Base-by-base conservation (phyloP, 2,888 invertebrate genomes). In the Vesta saturnalis region DNA sequence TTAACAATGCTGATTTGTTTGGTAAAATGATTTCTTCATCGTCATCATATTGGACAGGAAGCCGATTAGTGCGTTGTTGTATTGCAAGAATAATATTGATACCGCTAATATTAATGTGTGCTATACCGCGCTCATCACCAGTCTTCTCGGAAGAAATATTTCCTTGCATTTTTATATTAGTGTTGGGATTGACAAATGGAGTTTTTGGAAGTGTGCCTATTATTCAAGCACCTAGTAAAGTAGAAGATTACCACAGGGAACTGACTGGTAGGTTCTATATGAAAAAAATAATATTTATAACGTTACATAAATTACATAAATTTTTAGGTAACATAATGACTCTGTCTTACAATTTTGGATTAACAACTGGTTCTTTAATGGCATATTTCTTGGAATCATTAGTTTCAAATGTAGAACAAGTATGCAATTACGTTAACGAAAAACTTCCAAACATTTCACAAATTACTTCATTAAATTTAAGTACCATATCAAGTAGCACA, bases 151-250 rank as follows among this genome's bases (percentile, higher is more conserved):
- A 86, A 1, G 92, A 92, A 80, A 86, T 88, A 19, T 90, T 90
- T 73, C 89, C 93, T 0, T 86, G 92, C 71, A 77, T 90, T 14
- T 88, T 92, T 66, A 90, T 91, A 6, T 80, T 91, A 77, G 77
- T 90, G 0, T 85, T 96, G 69, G 96, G 96, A 1, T 86, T 95
- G 16, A 91, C 92, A 55, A 96, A 96, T 78, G 96, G 96, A 0
- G 86, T 96, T 52, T 90, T 96, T 63, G 96, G 96, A 2, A 95
- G 95, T 68, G 90, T 96, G 23, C 96, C 96, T 1, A 96, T 96
- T 94, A 95, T 96, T 78, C 88, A 94, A 79, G 96, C 96, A 0
- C 94, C 96, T 0, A 90, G 91, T 54, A 91, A 94, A 79, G 95
- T 96, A 3, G 91, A 94, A 12, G 92, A 94, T 67, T 92, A 94